Conservation (phyloP, 2,797 vertebrate genomes). For the Callimico goeldii region DNA sequence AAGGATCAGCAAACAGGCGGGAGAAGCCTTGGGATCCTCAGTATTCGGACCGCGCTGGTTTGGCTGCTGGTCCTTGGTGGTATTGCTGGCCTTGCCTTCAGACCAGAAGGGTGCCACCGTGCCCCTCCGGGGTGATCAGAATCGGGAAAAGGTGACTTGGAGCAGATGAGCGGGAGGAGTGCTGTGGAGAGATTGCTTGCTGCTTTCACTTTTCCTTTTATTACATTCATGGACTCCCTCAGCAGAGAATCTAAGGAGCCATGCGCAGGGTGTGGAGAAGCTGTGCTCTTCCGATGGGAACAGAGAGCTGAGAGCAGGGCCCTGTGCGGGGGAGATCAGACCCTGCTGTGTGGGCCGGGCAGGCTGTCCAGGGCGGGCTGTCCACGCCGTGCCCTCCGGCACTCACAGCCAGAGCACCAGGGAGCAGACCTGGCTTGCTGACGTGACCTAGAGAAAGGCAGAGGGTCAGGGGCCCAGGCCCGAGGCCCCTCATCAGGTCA, state of each 20-base stretch:
- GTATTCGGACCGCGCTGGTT: accelerated
- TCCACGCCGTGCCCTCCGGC: accelerated
- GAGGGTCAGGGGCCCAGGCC: not conserved
- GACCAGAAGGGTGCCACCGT: not conserved
- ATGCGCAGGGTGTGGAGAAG: accelerated
- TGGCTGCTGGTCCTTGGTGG: accelerated
- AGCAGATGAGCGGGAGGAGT: not conserved
- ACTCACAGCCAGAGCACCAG: not conserved
- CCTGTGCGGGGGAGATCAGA: not conserved
- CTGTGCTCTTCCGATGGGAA: not conserved
- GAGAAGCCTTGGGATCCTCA: not conserved
- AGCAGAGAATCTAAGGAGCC: not conserved
- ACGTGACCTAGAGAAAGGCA: not conserved
- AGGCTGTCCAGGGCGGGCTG: accelerated
- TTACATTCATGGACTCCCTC: not conserved
- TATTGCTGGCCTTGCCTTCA: not conserved
- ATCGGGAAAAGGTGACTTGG: accelerated
- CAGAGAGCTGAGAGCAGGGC: not conserved
- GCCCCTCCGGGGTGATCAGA: not conserved
- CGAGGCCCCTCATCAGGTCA: not conserved
- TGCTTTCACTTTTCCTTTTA: not conserved
- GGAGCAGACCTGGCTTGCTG: no score
- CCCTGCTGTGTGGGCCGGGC: no score
- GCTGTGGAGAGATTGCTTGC: accelerated
- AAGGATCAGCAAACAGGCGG: accelerated